phyloP scores from a whole-genome alignment of 2,888 invertebrate species.

The Bellardia pandia region DNA sequence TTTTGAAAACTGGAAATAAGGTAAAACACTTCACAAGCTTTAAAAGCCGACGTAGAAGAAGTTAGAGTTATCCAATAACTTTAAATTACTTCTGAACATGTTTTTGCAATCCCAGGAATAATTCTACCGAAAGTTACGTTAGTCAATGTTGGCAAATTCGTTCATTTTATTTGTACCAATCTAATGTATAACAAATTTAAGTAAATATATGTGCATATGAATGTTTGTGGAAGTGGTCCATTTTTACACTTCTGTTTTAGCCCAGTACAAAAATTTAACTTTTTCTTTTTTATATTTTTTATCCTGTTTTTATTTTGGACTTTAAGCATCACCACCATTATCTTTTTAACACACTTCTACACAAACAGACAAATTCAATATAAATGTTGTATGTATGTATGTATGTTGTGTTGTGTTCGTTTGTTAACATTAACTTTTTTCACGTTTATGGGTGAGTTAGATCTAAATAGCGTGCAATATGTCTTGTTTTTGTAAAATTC shows the following conservation, averaged over 20 bases:
- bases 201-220: slow-evolving; percentile 16
- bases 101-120: too few relatives aligned
- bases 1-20: too few relatives aligned
- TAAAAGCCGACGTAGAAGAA: too few relatives aligned
- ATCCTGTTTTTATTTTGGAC: slow-evolving; percentile 9
- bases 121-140: too few relatives aligned
- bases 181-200: slow-evolving; percentile 5
- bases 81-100: too few relatives aligned
- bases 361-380: neutral
- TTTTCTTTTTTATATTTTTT: slow-evolving; percentile 2
- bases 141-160: too few relatives aligned
- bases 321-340: slow-evolving; percentile 3
- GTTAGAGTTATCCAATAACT: too few relatives aligned
- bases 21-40: too few relatives aligned
- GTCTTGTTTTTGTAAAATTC: slow-evolving; percentile 39
- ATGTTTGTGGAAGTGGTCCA: neutral
- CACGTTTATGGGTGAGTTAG: slow-evolving; percentile 21
- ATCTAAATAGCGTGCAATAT: slow-evolving; percentile 45
- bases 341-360: slow-evolving; percentile 6
- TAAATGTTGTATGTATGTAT: neutral
- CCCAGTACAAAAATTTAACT: slow-evolving; percentile 40
- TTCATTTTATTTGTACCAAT: too few relatives aligned
- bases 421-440: slow-evolving; percentile 18
- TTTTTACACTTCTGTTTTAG: slow-evolving; percentile 38
- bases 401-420: slow-evolving; percentile 5